Conservation (phyloP, 2,113 vertebrate genomes). For the Pluvialis apricaria region DNA sequence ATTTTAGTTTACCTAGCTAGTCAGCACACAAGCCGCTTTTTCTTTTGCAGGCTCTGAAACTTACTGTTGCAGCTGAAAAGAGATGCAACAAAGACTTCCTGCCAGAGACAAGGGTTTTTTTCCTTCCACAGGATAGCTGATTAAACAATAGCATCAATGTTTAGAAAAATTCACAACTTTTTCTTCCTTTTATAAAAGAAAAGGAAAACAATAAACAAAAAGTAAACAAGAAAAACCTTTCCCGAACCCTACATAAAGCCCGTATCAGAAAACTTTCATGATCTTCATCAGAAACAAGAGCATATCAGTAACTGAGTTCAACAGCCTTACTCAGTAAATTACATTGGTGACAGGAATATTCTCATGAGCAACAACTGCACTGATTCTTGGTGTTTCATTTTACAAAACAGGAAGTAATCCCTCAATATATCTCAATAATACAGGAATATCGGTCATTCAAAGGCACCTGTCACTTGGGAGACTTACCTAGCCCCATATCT, state of each 20-base stretch:
- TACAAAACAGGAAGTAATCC: background rate
- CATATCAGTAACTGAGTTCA: background rate
- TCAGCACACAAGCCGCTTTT: background rate
- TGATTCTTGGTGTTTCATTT: background rate
- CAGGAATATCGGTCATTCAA: background rate
- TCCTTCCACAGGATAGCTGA: background rate
- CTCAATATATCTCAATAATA: background rate
- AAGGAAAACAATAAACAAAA: background rate
- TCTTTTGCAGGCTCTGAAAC: background rate
- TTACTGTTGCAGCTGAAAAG: background rate
- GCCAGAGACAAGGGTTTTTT: background rate
- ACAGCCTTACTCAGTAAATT: background rate
- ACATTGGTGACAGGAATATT: background rate
- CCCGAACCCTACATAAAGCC: background rate
- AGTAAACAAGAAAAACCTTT: background rate
- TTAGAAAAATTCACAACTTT: background rate
- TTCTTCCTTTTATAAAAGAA: background rate
- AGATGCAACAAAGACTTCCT: background rate
- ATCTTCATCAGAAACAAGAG: background rate
- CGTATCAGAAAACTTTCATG: background rate
- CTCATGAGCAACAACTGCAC: background rate
- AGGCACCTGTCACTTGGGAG: background rate
- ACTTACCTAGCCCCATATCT: background rate
- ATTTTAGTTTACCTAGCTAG: background rate
- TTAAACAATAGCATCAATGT: background rate